phyloP scores from a whole-genome alignment of 92 coral and sea anemone genomes.

The Epizoanthus stellaris region DNA sequence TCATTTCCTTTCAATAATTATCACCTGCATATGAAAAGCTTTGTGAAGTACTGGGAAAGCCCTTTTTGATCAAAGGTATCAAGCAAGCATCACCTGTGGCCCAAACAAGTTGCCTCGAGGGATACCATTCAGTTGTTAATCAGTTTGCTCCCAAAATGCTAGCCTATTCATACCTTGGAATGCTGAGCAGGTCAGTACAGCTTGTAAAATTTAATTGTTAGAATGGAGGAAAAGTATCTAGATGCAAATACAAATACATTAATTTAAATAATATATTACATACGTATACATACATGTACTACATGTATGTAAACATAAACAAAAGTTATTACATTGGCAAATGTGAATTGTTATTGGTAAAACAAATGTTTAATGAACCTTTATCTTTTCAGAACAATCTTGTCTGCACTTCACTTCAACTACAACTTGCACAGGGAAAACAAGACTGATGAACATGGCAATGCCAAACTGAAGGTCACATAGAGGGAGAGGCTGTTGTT shows the following conservation, averaged over 20 bases:
- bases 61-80: slow-evolving; percentile 54
- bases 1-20: too few species aligned
- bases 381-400: slow-evolving; percentile 20
- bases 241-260: too few species aligned
- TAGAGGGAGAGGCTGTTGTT: slow-evolving; percentile 54
- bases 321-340: too few species aligned
- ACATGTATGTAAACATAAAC: too few species aligned
- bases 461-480: slow-evolving; percentile 29
- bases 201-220: too few species aligned
- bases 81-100: slow-evolving; percentile 71
- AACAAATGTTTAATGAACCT: too few species aligned
- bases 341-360: too few species aligned
- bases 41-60: slow-evolving; percentile 48
- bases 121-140: slow-evolving; percentile 71
- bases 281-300: too few species aligned
- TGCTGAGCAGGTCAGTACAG: slow-evolving; percentile 62
- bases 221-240: too few species aligned
- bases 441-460: neutral
- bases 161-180: slow-evolving; percentile 63
- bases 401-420: slow-evolving; percentile 41
- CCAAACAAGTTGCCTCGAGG: slow-evolving; percentile 76
- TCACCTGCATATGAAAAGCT: slow-evolving; percentile 61
- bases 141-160: slow-evolving; percentile 85
- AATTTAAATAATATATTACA: too few species aligned
- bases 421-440: slow-evolving; percentile 27